Percentiles rank a stretch among this genome's conserved stretches.
These are phyloP conservation scores for Balearica regulorum DNA, from an alignment of 2,797 vertebrate genomes.

Conservation along the genomic window DNA sequence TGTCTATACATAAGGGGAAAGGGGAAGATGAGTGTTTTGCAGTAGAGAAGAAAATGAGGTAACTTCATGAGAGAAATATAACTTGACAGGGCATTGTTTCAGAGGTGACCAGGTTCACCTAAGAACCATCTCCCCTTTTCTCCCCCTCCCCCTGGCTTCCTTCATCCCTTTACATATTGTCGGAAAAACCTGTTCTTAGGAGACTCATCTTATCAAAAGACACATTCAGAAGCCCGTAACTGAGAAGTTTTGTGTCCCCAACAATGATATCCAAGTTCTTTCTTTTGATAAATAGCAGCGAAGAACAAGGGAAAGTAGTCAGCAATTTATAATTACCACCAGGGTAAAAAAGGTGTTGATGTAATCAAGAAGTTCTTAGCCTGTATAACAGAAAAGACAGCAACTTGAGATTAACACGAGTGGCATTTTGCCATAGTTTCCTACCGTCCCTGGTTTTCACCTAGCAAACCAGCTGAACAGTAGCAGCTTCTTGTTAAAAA, in stretches of 20 bases:
- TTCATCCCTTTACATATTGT: not conserved
- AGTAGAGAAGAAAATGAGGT: slow-evolving; percentile 42
- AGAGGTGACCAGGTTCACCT: not conserved
- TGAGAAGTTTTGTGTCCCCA: not conserved
- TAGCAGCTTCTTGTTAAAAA: slow-evolving; percentile 62
- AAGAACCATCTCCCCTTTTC: not conserved
- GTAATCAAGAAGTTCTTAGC: slow-evolving; percentile 42
- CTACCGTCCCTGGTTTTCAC: slow-evolving; percentile 44
- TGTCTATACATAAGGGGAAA: not conserved
- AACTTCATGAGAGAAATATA: slow-evolving; percentile 2
- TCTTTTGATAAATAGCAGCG: slow-evolving; percentile 56
- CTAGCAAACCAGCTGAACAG: slow-evolving; percentile 55
- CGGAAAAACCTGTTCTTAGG: not conserved
- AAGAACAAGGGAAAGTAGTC: slow-evolving; percentile 60
- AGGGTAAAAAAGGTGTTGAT: slow-evolving; percentile 57
- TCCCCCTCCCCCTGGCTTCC: not conserved
- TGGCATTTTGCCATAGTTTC: slow-evolving; percentile 29
- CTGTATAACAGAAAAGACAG: slow-evolving; percentile 62
- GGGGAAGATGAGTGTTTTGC: not conserved
- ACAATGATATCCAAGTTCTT: slow-evolving; percentile 42
- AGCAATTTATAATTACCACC: slow-evolving; percentile 60
- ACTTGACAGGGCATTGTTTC: not conserved
- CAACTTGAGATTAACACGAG: slow-evolving; percentile 53
- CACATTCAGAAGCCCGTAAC: not conserved
- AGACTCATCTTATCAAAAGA: not conserved